These are phyloP conservation scores for Heliconius ethilla DNA, from an alignment of 2,888 invertebrate genomes.

Conservation along the genomic window DNA sequence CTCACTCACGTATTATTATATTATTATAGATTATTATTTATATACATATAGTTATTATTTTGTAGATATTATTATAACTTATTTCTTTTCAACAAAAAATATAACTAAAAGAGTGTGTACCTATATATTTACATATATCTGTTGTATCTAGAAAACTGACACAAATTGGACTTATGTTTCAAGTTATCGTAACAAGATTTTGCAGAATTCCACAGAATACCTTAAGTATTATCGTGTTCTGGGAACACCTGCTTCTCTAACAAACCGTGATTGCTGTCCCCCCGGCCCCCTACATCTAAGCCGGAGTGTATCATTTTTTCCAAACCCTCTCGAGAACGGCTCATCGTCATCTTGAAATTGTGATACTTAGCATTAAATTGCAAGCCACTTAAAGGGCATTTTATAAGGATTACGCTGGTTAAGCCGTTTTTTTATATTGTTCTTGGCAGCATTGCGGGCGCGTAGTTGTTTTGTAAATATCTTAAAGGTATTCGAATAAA, in stretches of 20 bases:
- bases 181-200: conserved; percentile 52
- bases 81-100: conserved; percentile 54
- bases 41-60: no score
- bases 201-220: conserved; percentile 61
- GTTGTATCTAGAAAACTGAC: conserved; percentile 27
- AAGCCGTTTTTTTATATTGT: conserved; percentile 68
- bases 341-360: conserved; percentile 72
- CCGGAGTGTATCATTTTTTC: conserved; percentile 73
- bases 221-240: conserved; percentile 58
- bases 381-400: conserved; percentile 74
- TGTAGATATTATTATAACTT: no score
- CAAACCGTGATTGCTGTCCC: conserved; percentile 69
- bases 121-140: background rate
- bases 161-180: conserved; percentile 53
- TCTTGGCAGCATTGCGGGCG: conserved; percentile 65
- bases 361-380: conserved; percentile 80
- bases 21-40: no score
- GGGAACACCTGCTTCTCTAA: conserved; percentile 70
- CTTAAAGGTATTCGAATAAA: conserved; percentile 77
- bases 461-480: conserved; percentile 77
- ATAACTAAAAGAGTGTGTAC: background rate
- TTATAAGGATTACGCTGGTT: conserved; percentile 67
- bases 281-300: conserved; percentile 46
- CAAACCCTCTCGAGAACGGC: conserved; percentile 66
- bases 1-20: no score